Evolutionary conservation across 2,113 vertebrate genomes (phyloP).

Genomic region (Verasper variegatus): DNA sequence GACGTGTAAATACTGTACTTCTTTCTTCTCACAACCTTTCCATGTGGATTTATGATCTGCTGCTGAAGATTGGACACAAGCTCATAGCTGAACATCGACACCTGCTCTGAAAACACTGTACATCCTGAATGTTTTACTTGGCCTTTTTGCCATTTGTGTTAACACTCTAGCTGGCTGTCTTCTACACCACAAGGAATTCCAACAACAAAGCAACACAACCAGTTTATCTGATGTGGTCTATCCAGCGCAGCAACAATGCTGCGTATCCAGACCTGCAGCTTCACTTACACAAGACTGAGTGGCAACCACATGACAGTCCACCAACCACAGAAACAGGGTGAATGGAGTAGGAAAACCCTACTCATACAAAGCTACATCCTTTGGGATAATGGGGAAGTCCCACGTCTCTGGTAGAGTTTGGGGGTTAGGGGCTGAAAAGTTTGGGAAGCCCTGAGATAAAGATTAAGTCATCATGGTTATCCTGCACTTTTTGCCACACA

Average conservation of each 20-base stretch:
- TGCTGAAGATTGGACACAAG: background rate
- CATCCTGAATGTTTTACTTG: background rate
- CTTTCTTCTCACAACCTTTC: background rate
- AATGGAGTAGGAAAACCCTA: background rate
- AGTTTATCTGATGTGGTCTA: background rate
- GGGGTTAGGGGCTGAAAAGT: too few relatives aligned
- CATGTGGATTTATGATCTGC: background rate
- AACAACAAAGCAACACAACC: background rate
- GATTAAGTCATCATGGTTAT: too few relatives aligned
- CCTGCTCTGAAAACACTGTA: background rate
- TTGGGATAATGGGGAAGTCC: too few relatives aligned
- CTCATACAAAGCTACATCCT: background rate
- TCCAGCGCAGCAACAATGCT: background rate
- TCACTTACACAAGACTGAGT: background rate
- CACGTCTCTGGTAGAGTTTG: too few relatives aligned
- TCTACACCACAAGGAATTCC: background rate
- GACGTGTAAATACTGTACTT: background rate
- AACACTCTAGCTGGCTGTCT: background rate
- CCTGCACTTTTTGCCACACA: too few relatives aligned
- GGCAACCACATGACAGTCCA: background rate
- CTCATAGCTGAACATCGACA: background rate
- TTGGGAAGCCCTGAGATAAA: too few relatives aligned
- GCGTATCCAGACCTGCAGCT: background rate
- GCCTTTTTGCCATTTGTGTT: background rate
- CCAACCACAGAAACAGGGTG: background rate